These are phyloP conservation scores for Lethenteron reissneri DNA, from an alignment of 2,113 vertebrate species.

Conservation along the genomic window DNA sequence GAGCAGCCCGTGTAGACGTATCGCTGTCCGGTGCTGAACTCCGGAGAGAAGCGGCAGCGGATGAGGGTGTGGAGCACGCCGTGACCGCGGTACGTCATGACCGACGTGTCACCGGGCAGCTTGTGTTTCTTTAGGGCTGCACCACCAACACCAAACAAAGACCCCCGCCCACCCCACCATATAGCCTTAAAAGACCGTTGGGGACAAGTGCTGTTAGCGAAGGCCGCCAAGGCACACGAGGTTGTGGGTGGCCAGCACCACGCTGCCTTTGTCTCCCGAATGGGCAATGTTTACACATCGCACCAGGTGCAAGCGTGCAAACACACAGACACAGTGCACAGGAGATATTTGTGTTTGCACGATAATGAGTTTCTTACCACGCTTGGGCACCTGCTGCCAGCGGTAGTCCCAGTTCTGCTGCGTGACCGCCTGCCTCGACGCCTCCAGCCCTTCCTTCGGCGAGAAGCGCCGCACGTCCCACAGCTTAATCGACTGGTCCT, in stretches of 20 bases:
- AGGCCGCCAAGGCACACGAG: too few species aligned
- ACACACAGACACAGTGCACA: too few species aligned
- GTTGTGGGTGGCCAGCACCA: too few species aligned
- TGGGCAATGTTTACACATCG: too few species aligned
- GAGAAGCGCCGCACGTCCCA: slow-evolving; percentile 71
- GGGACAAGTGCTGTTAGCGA: too few species aligned
- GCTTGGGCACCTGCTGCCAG: slow-evolving; percentile 64
- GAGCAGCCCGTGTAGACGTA: slow-evolving; percentile 74
- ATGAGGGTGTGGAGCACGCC: slow-evolving; percentile 67
- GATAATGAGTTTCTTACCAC: too few species aligned
- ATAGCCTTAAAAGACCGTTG: too few species aligned
- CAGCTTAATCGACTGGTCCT: slow-evolving; percentile 77
- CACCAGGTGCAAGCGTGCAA: too few species aligned
- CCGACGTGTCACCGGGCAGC: slow-evolving; percentile 54
- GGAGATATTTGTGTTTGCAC: too few species aligned
- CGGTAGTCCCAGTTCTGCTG: slow-evolving; percentile 82
- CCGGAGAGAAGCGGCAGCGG: slow-evolving; percentile 57
- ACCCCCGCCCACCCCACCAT: too few species aligned
- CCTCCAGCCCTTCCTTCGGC: slow-evolving; percentile 49
- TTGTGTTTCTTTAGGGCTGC: slow-evolving; percentile 52
- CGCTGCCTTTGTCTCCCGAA: too few species aligned
- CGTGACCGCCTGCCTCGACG: slow-evolving; percentile 55
- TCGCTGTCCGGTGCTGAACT: slow-evolving; percentile 51
- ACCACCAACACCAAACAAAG: too few species aligned
- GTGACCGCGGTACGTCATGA: slow-evolving; percentile 73